phyloP scores from a whole-genome alignment of 2,113 vertebrate species.

The Leptobrachium leishanense region DNA sequence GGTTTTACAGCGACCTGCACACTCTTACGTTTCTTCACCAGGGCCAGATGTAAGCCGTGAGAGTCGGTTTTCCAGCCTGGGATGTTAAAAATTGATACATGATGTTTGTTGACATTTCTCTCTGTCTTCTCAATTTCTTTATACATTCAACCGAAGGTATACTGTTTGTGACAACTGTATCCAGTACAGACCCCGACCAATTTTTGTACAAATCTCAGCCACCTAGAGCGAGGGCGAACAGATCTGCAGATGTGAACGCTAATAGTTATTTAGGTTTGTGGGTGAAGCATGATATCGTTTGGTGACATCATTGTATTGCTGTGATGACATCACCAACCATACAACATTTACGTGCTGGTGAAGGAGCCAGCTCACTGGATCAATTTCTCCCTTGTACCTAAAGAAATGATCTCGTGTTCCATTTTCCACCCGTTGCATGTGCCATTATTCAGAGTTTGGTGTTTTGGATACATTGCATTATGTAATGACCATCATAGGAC shows the following conservation, averaged over 20 bases:
- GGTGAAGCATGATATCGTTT: conserved; percentile 10
- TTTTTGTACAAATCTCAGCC: conserved; percentile 80
- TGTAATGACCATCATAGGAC: no score
- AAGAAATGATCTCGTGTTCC: background rate
- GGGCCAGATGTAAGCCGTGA: no score
- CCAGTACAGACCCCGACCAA: conserved; percentile 73
- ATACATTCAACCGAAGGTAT: conserved; percentile 64
- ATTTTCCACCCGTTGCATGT: background rate
- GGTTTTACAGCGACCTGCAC: no score
- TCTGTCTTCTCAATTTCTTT: background rate
- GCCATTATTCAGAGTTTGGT: no score
- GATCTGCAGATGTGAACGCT: conserved; percentile 67
- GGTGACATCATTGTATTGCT: background rate
- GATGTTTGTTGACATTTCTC: no score
- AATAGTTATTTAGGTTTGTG: conserved; percentile 88
- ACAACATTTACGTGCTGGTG: conserved; percentile 58
- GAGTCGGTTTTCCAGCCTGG: no score
- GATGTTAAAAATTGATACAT: no score
- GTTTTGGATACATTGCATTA: no score
- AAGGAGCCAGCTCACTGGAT: conserved; percentile 44
- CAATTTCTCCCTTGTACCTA: background rate
- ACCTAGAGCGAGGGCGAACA: conserved; percentile 62
- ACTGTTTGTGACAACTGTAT: conserved; percentile 80
- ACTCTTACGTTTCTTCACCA: no score
- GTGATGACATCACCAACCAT: conserved; percentile 8